These are phyloP conservation scores for Myotis davidii DNA, from an alignment of 2,113 vertebrate species.

Conservation along the genomic window DNA sequence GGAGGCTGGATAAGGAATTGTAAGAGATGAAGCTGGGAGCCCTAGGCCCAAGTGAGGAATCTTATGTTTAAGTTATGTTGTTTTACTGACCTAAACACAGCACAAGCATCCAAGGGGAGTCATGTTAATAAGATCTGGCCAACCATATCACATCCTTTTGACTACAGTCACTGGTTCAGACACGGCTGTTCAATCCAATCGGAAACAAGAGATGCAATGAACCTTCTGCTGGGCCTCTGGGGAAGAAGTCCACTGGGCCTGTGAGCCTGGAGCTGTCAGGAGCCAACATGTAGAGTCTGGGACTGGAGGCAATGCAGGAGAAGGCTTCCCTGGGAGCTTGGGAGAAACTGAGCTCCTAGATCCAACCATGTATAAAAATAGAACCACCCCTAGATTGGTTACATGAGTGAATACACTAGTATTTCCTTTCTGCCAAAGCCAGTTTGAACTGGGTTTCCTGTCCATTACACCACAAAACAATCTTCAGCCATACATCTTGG, in stretches of 20 bases:
- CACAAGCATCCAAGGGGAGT: background rate
- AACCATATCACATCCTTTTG: background rate
- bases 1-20: background rate
- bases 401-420: background rate
- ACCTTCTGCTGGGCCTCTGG: background rate
- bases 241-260: background rate
- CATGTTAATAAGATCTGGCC: background rate
- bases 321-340: background rate
- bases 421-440: background rate
- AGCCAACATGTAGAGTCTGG: background rate
- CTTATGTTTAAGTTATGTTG: background rate
- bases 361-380: background rate
- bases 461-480: background rate
- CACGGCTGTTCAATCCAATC: background rate
- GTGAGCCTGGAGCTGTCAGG: background rate
- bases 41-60: background rate
- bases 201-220: background rate
- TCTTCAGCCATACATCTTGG: background rate
- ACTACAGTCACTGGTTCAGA: background rate
- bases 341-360: background rate
- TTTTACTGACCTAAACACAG: background rate
- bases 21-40: background rate
- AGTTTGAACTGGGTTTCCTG: conserved; percentile 8
- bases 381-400: background rate
- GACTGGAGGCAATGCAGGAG: background rate